Base-by-base conservation (phyloP, 2,888 invertebrate species). In the Leptopilina drosophilae region DNA sequence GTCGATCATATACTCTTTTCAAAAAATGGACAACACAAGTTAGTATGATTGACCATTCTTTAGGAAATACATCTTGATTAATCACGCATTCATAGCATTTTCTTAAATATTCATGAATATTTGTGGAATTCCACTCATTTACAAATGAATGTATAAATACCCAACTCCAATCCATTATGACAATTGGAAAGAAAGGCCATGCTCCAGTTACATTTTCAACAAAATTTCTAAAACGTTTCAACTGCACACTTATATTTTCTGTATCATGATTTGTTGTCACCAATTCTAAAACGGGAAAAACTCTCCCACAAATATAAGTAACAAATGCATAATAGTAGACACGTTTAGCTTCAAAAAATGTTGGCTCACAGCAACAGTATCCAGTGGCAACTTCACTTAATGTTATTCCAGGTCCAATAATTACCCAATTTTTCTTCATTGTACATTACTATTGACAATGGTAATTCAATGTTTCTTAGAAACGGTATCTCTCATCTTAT, bases 141-240 rank as follows among this genome's bases (percentile, higher is more conserved):
- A 67, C 12, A 46, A 67, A 15, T 42, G 46, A 42, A 67, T 42
- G 46, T 67, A 67, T 42, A 9, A 67, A 26, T 14, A 40, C n/a
- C 67, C 67, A 67, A 67, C 67, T 67, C 67, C 67, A 67, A 20
- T 67, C 67, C 15, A 67, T 15, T 15, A 67, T 20, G 14, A 42
- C 67, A 14, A 42, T 42, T 20, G 15, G 15, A 42, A 67, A 67
- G 42, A 20, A 42, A 4, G 67, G 67, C 67, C 67, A 67, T 2
- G 9, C 14, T 46, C 12, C 8, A 46, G 15, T 42, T 49, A 11
- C 8, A 9, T 15, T 26, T 26, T 67, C 46, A 4, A 67, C 14
- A 26, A 67, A 67, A 15, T 7, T 7, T 40, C 67, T 33, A 26
- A 46, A 67, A 9, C 67, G 42, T 20, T 67, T 46, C 12, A 67